Percentiles rank a stretch among this genome's conserved stretches.
Conservation (phyloP, 2,113 vertebrate species). For the Picathartes gymnocephalus region DNA sequence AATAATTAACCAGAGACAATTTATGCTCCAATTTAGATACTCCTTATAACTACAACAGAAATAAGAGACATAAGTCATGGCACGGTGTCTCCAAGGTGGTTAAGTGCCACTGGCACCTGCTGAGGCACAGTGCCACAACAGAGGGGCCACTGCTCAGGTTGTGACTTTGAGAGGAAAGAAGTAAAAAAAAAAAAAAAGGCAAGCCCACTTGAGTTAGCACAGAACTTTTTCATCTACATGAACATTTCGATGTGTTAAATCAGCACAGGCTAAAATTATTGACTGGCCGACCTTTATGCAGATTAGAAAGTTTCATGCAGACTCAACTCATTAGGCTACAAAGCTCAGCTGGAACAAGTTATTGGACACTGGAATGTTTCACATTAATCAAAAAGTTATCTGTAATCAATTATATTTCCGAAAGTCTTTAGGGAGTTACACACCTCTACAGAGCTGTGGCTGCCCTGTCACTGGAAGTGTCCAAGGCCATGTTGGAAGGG, state of each 20-base stretch:
- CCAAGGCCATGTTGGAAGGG: background rate
- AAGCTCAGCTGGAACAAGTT: background rate
- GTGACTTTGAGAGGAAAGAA: background rate
- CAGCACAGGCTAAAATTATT: background rate
- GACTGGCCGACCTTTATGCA: background rate
- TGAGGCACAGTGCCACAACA: background rate
- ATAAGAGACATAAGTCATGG: background rate
- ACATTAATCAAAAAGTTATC: background rate
- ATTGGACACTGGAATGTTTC: background rate
- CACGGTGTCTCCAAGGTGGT: fast-evolving
- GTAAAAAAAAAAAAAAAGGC: too few species aligned
- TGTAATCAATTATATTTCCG: background rate
- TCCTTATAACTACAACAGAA: background rate
- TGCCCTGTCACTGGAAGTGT: background rate
- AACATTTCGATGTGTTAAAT: background rate
- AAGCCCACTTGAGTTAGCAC: background rate
- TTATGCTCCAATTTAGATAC: constrained; percentile 19
- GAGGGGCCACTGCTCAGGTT: background rate
- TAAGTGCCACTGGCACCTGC: background rate
- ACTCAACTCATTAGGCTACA: background rate
- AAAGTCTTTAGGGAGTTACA: background rate
- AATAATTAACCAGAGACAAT: constrained; percentile 51
- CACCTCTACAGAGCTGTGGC: background rate
- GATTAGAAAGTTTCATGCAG: background rate
- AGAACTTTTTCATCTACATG: background rate